A percentile compares a stretch with the other conserved stretches of the same genome.
Evolutionary conservation across 2,888 invertebrate genomes (phyloP).

Genomic region (Merodon equestris): DNA sequence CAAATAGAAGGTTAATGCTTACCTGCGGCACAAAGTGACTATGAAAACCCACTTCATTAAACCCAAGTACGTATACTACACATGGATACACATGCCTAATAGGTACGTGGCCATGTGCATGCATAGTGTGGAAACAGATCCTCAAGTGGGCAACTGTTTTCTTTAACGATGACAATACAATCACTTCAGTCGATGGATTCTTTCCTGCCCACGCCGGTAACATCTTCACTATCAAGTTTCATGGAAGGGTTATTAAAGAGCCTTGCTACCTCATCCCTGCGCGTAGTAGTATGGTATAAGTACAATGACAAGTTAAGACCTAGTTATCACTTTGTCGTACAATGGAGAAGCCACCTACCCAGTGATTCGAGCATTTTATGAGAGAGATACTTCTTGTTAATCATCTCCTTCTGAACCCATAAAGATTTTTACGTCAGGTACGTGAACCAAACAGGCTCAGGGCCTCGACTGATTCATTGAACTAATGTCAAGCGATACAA

Average conservation of each 20-base stretch:
- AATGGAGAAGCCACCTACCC: too few relatives aligned
- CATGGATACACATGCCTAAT: background rate
- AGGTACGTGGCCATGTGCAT: background rate
- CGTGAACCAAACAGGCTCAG: too few relatives aligned
- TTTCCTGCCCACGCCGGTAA: slow-evolving; percentile 6
- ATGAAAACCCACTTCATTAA: slow-evolving; percentile 62
- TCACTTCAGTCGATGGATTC: slow-evolving; percentile 48
- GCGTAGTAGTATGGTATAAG: too few relatives aligned
- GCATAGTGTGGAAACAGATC: slow-evolving; percentile 39
- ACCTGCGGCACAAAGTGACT: slow-evolving; percentile 62
- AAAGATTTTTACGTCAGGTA: too few relatives aligned
- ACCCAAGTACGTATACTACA: slow-evolving; percentile 24
- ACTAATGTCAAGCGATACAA: too few relatives aligned
- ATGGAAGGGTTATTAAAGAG: background rate
- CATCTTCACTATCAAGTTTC: background rate
- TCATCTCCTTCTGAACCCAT: too few relatives aligned
- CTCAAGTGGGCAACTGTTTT: slow-evolving; percentile 55
- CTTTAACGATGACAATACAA: slow-evolving; percentile 52
- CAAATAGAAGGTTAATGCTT: slow-evolving; percentile 52
- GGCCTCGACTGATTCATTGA: too few relatives aligned
- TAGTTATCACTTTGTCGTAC: too few relatives aligned
- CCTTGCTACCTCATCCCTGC: too few relatives aligned
- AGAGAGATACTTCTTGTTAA: background rate
- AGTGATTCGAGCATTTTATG: background rate
- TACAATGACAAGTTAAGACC: too few relatives aligned